Percentiles rank a stretch among this genome's conserved stretches.
These are phyloP conservation scores for Trachymyrmex septentrionalis DNA, from an alignment of 1,140 invertebrate genomes.

Conservation along the genomic window DNA sequence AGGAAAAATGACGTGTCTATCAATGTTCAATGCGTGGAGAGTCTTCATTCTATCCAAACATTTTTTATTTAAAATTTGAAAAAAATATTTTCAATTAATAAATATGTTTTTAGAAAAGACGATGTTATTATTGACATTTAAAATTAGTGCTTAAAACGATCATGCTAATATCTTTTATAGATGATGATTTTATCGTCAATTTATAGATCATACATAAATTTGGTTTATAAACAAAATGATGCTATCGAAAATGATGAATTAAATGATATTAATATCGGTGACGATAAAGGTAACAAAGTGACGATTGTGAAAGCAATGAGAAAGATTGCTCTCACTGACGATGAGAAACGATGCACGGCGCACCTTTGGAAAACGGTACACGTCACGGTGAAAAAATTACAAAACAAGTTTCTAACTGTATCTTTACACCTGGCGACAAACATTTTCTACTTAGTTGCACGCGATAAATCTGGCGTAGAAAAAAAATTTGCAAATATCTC, in stretches of 20 bases:
- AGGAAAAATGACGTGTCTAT: neutral
- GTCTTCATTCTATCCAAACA: neutral
- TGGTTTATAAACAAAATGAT: neutral
- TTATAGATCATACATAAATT: neutral
- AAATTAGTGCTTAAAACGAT: neutral
- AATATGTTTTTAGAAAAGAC: neutral
- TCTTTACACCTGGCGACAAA: slow-evolving; percentile 65
- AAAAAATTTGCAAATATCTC: neutral
- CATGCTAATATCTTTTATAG: neutral
- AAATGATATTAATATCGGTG: neutral
- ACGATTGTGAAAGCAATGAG: slow-evolving; percentile 12
- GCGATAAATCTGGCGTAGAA: neutral
- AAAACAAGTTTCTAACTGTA: slow-evolving; percentile 79
- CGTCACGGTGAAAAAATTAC: slow-evolving; percentile 65
- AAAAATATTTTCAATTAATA: neutral
- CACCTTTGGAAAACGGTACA: slow-evolving; percentile 78
- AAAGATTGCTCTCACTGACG: slow-evolving; percentile 13
- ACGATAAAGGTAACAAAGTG: neutral
- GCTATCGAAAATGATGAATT: neutral
- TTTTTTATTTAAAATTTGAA: neutral
- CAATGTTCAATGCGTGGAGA: neutral
- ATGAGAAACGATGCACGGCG: slow-evolving; percentile 13
- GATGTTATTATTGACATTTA: neutral
- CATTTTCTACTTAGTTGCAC: slow-evolving; percentile 59
- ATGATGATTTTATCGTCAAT: neutral